Evolutionary conservation across 1,140 invertebrate species (phyloP), one percentile per base, ranked within the genome.

Genomic region (Dendroctonus ponderosae): DNA sequence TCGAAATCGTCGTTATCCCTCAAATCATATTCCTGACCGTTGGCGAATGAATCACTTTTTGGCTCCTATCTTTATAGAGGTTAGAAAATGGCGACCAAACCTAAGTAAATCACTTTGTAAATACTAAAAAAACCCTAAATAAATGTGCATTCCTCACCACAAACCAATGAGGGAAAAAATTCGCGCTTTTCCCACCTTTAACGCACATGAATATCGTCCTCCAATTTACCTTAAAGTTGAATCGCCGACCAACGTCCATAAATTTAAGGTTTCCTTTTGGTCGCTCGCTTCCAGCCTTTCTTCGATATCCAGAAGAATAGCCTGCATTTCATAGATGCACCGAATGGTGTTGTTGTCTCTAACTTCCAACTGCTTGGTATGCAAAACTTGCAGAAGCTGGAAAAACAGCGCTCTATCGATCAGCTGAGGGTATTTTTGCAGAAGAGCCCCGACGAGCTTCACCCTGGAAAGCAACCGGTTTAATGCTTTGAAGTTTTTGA

Each of bases 211-310:
- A 46, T 0, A 46, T 4, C 12, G 12, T 3, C 44, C 12, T 9
- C 39, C 0, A 39, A 41, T 26, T 62, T 71, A 83, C 82, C 81
- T 77, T 63, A 81, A 67, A 7, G 77, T 71, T 43, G 75, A 75
- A 62, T 82, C 79, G 73, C 77, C 80, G 12, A 82, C 76, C 52
- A 78, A 73, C 41, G 72, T 74, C 81, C 81, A 83, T 11, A 78
- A 68, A 57, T 68, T 70, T 43, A 73, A 43, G 53, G 61, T 69
- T n/a, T 73, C 72, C 38, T 57, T 67, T 63, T 67, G 62, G 11
- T 76, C 54, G 9, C 41, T 40, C n/a, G 68, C 42, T 39, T 67
- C 50, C 2, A 77, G 65, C 60, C 54, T 40, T 9, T 65, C 61
- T 71, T 80, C 73, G 46, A 76, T 75, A 48, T 77, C 57, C 44